Evolutionary conservation across 1,140 invertebrate species (phyloP).

Genomic region (Bombus confusus): DNA sequence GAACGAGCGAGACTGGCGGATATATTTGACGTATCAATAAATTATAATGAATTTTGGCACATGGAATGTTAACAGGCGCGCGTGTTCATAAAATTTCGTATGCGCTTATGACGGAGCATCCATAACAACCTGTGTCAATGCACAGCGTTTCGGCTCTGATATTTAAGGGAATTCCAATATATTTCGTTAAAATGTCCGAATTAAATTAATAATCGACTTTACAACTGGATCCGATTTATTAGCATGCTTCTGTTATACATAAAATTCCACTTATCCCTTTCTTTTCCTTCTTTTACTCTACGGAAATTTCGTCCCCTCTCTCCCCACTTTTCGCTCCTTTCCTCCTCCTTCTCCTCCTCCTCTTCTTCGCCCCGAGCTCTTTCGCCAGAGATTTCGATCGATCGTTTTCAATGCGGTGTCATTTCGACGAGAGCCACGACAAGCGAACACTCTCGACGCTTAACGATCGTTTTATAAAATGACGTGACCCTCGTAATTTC

Average conservation of each 20-base stretch:
- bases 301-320: neutral
- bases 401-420: conserved; percentile 57
- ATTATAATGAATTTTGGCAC: conserved; percentile 45
- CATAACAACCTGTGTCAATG: conserved; percentile 36
- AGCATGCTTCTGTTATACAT: conserved; percentile 21
- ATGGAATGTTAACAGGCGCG: conserved; percentile 36
- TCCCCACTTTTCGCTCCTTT: neutral
- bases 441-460: conserved; percentile 51
- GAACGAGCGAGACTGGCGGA: conserved; percentile 1
- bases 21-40: conserved; percentile 46
- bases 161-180: conserved; percentile 36
- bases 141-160: conserved; percentile 4
- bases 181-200: conserved; percentile 18
- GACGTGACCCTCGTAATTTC: conserved; percentile 57
- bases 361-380: neutral
- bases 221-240: conserved; percentile 38
- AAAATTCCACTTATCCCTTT: conserved; percentile 44
- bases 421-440: conserved; percentile 46
- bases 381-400: conserved; percentile 45
- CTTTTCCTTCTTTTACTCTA: neutral
- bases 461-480: conserved; percentile 59
- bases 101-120: conserved; percentile 7
- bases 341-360: neutral
- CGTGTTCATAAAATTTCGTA: conserved; percentile 34
- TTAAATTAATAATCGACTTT: conserved; percentile 56